Base-by-base conservation (phyloP, 2,113 vertebrate genomes). In the Microcebus tavaratra region DNA sequence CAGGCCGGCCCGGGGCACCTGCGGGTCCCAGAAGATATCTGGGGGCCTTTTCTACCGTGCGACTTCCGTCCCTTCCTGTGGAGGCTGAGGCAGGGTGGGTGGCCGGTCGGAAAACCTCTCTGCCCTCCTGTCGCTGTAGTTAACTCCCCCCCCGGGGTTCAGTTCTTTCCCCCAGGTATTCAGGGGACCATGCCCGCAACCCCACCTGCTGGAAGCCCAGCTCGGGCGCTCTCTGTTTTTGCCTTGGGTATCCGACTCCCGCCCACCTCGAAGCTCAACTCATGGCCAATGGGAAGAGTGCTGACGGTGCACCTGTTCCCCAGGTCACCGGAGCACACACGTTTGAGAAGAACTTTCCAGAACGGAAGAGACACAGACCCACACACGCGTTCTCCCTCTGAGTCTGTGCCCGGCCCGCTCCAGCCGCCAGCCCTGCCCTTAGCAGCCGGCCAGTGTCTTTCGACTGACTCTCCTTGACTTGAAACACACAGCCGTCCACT, bases 401-500 rank as follows among this genome's bases (percentile, higher is more conserved):
- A 7, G 7, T 78, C 68, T 55, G 2, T 3, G 31, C 67, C 50
- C 45, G 5, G 4, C 25, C 67, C 59, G 12, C 50, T 57, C 29
- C 68, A 3, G 50, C 34, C 79, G 68, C 75, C 13, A 9, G 1
- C 36, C 27, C 27, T 39, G 39, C 55, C 80, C 78, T 89, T 70
- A 15, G 15, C 6, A 45, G 11, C 68, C n/a, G 14, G 17, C 23
- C 45, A 21, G 42, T 53, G 65, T 81, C 76, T 48, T 80, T n/a
- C 72, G 36, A 39, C 2, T 91, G 76, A 86, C 81, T 97, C 78
- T 67, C 4, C 73, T 91, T 42, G 68, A 76, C 92, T 95, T 97
- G 76, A 94, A 92, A 95, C 29, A 92, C 81, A 76, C 63, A 68
- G 86, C 84, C 78, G 15, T 78, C 65, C 88, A 95, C 90, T 70